Evolutionary conservation across 2,113 vertebrate species (phyloP).

Genomic region (Tursiops truncatus): DNA sequence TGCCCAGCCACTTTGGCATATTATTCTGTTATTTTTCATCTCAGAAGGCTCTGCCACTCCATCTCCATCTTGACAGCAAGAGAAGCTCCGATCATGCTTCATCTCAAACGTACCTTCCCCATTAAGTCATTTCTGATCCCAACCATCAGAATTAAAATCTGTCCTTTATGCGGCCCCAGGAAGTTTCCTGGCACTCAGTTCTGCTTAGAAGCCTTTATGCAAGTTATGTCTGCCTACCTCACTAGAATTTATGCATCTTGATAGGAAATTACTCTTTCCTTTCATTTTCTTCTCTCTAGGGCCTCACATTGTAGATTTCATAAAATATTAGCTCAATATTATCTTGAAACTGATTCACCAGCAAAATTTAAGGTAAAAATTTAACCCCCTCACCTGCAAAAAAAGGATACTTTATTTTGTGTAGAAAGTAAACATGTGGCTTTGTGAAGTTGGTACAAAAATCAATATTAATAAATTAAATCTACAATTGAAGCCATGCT

Average conservation of each 20-base stretch:
- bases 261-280: background rate
- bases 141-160: background rate
- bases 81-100: background rate
- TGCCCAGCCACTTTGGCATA: background rate
- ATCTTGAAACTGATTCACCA: background rate
- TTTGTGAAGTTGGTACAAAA: slow-evolving; percentile 50
- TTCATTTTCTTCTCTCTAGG: background rate
- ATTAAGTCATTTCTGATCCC: background rate
- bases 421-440: background rate
- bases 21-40: background rate
- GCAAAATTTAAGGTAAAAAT: slow-evolving; percentile 29
- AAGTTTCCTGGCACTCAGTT: background rate
- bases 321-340: slow-evolving; percentile 2
- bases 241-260: background rate
- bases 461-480: slow-evolving; percentile 62
- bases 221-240: background rate
- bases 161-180: rapidly evolving
- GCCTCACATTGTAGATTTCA: background rate
- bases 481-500: background rate
- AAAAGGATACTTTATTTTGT: slow-evolving; percentile 39
- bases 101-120: background rate
- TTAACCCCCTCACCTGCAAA: rapidly evolving
- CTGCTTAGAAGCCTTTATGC: background rate
- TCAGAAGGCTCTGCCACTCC: background rate
- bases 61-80: background rate